Percentiles rank a stretch among this genome's conserved stretches.
phyloP scores from a whole-genome alignment of 2,797 vertebrate species.

The Heliangelus exortis region DNA sequence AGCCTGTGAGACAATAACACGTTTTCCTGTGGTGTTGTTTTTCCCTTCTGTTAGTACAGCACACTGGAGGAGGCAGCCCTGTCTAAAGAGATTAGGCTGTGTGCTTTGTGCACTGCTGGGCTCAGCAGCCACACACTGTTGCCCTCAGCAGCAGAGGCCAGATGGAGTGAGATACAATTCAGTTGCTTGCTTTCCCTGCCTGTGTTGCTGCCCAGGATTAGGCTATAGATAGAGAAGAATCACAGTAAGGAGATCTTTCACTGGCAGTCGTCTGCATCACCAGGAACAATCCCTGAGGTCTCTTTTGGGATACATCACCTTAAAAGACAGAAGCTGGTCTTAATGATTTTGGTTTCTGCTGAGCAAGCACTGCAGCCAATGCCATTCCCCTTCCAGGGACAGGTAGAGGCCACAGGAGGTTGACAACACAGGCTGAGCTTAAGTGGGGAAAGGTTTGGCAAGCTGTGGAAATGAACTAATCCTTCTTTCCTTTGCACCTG shows the following conservation, averaged over 20 bases:
- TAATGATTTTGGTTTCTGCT: neutral
- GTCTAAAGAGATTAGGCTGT: neutral
- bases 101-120: neutral
- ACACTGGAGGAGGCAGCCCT: neutral
- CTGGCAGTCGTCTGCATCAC: neutral
- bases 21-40: neutral
- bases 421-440: neutral
- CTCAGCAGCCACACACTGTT: accelerated
- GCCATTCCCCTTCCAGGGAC: neutral
- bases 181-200: neutral
- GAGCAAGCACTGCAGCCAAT: accelerated
- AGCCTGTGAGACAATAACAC: neutral
- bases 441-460: neutral
- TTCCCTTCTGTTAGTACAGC: neutral
- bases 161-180: neutral
- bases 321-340: neutral
- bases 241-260: neutral
- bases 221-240: neutral
- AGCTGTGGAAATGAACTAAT: neutral
- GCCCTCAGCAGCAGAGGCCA: neutral
- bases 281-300: neutral
- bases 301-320: neutral
- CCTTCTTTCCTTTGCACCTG: neutral
- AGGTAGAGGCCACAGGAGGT: neutral
- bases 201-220: neutral